phyloP scores from a whole-genome alignment of 2,888 invertebrate species.

The Ctenicera cuprea region DNA sequence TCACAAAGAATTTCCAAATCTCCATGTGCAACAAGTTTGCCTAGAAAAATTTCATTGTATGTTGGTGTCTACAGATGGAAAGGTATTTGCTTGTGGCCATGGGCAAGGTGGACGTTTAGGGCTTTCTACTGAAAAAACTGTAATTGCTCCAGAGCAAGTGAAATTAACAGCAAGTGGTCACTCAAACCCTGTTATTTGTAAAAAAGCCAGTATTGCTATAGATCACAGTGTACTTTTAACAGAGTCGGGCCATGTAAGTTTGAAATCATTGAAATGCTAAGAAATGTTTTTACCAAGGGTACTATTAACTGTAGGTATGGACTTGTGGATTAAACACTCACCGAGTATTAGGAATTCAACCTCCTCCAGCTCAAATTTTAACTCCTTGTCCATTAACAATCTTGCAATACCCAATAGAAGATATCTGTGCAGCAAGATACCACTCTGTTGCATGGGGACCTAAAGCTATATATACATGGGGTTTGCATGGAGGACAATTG shows the following conservation, averaged over 20 bases:
- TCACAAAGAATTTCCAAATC: conserved; percentile 73
- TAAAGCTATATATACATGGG: conserved; percentile 84
- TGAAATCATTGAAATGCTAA: neutral
- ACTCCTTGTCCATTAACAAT: conserved; percentile 71
- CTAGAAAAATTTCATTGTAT: conserved; percentile 86
- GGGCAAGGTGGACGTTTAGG: conserved; percentile 87
- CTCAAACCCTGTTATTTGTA: conserved; percentile 71
- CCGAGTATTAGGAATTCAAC: conserved; percentile 78
- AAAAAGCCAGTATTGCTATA: conserved; percentile 77
- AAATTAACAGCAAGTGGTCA: conserved; percentile 62
- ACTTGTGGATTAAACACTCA: conserved; percentile 80
- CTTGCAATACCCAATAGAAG: conserved; percentile 71
- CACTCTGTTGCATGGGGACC: conserved; percentile 83
- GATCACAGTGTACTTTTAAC: conserved; percentile 82
- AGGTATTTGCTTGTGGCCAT: conserved; percentile 87
- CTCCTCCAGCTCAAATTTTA: conserved; percentile 73
- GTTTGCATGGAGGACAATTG: conserved; percentile 88
- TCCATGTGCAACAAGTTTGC: conserved; percentile 76
- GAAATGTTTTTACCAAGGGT: neutral
- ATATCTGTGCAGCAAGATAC: conserved; percentile 81
- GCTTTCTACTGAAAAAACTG: conserved; percentile 77
- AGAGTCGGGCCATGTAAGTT: conserved; percentile 77
- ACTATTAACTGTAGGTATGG: conserved; percentile 72
- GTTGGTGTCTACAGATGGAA: conserved; percentile 76
- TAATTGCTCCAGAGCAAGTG: conserved; percentile 74